Evolutionary conservation across 2,888 invertebrate species (phyloP).

Genomic region (Noctua janthe): DNA sequence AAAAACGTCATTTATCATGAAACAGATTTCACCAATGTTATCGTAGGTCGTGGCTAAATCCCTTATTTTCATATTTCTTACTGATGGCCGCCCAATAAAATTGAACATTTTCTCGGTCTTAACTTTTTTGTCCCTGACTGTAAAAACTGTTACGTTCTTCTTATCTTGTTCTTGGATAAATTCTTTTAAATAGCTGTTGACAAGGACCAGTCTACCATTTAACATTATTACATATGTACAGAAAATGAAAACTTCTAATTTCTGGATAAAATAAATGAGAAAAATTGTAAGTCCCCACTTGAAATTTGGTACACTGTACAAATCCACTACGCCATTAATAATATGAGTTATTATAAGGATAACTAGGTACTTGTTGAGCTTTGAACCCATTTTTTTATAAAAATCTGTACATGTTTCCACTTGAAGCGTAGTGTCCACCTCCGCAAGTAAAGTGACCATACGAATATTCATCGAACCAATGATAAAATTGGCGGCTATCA

Average conservation of each 20-base stretch:
- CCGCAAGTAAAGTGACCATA: conserved; percentile 68
- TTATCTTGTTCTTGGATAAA: conserved; percentile 72
- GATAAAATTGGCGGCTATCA: conserved; percentile 67
- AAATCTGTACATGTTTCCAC: conserved; percentile 67
- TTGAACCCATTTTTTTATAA: conserved; percentile 66
- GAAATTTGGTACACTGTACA: conserved; percentile 50
- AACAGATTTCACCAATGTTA: conserved; percentile 75
- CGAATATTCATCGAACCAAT: conserved; percentile 68
- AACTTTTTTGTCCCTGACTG: conserved; percentile 64
- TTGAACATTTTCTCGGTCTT: conserved; percentile 63
- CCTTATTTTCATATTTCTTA: conserved; percentile 74
- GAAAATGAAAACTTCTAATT: conserved; percentile 75
- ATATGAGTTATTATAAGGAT: conserved; percentile 62
- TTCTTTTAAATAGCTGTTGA: conserved; percentile 74
- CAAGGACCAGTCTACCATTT: conserved; percentile 69
- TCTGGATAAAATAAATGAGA: conserved; percentile 71
- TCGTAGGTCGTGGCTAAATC: conserved; percentile 77
- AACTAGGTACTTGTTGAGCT: conserved; percentile 60
- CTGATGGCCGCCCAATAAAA: conserved; percentile 71
- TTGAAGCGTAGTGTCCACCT: conserved; percentile 70
- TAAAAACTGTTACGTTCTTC: conserved; percentile 67
- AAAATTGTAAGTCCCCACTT: conserved; percentile 58
- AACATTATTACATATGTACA: conserved; percentile 74
- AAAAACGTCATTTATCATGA: conserved; percentile 75
- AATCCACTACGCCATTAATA: conserved; percentile 61